Base-by-base conservation (phyloP, 2,888 invertebrate species). In the Actias luna region DNA sequence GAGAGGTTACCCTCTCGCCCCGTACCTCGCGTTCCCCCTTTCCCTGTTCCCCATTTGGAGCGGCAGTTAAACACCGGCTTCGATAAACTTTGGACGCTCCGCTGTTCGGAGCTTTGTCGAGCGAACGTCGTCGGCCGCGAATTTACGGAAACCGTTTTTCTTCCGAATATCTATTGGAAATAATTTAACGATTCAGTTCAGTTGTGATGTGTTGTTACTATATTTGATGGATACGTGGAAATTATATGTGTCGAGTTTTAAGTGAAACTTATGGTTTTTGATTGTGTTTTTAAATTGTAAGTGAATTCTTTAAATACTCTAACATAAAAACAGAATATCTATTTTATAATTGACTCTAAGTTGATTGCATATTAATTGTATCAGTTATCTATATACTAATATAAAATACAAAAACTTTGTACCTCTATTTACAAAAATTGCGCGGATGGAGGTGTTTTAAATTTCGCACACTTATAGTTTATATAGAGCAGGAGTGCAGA, bases 151-250 rank as follows among this genome's bases (percentile, higher is more conserved):
- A 88, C 82, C 80, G 84, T 89, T 89, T 85, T 84, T 81, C 81
- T 84, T 78, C 71, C 85, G 85, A 84, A 82, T 79, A 84, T 88
- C 86, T 87, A 74, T 89, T 91, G 89, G 86, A 86, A 87, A 83
- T 86, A 80, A 83, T 80, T 81, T 81, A 73, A 52, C 14, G 55
- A 29, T 55, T 55, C 2, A 25, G 12, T 25, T 50, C 4, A 2
- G 78, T 83, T 85, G 81, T 77, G 71, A 80, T 84, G 87, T 84
- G 82, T 84, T 88, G 86, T 82, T 84, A 82, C 75, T 72, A 25
- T 50, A 29, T 55, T 55, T 55, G 29, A 55, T 55, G 55, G 55
- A 55, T 55, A 55, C 29, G 7, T 55, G 55, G 55, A 55, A 55
- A 55, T 55, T 55, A 29, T 29, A 29, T 55, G n/a, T 55, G 16